Base-by-base conservation (phyloP, 2,888 invertebrate species). In the Panorpa germanica region DNA sequence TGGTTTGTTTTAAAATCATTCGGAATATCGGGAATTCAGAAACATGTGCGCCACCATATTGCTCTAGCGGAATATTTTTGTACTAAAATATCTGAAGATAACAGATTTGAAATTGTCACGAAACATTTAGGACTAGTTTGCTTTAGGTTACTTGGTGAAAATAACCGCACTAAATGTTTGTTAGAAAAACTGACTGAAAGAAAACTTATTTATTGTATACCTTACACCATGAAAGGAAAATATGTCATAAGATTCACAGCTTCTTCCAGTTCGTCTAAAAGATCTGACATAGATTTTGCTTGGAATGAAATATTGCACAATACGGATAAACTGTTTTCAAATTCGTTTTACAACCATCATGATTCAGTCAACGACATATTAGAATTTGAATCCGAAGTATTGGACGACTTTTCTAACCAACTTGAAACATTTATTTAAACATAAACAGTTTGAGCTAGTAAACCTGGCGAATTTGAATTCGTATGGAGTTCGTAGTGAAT, bases 1-100 rank as follows among this genome's bases (percentile, higher is more conserved):
- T 88, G 86, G 86, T 80, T 83, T 40, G 80, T 81, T 1, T 50
- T 88, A 41, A 63, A 82, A 40, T 52, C 71, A 39, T 81, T 76
- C 41, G 88, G 88, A 0, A 64, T 70, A n/a, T 64, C 70, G 44
- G 77, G 78, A 5, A 52, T 88, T 5, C 71, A 75, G 42, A 60
- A 62, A n/a, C 66, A 74, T 43, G 72, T 86, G 16, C 61, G 82
- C 34, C 60, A 65, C 37, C 74, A 77, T 37, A 60, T 77, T 12
- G 49, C 49, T 15, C 52, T 85, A 35, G 85, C 86, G 0, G 60
- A 72, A 40, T 55, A 71, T 42, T 83, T 91, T 45, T 74, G 75
- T 31, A 50, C 63, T 2, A 52, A 77, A 10, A 69, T 83, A 1
- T 47, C 49, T 32, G 46, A 54, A 2, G 82, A 88, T 47, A 53